Evolutionary conservation across 2,113 vertebrate genomes (phyloP).

Genomic region (Hylia prasina): DNA sequence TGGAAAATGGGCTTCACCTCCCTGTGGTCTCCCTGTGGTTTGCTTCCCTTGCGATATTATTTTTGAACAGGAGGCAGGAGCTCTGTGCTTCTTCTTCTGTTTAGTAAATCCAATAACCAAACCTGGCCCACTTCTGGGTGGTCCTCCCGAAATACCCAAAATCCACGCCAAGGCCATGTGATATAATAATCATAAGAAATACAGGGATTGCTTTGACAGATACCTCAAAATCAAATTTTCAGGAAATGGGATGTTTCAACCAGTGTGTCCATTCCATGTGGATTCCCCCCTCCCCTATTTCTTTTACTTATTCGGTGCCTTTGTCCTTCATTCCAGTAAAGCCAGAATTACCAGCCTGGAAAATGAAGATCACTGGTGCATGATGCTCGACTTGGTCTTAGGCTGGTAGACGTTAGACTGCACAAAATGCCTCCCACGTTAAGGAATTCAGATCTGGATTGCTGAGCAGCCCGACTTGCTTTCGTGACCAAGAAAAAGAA

Average conservation of each 20-base stretch:
- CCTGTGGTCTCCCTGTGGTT: slow-evolving; percentile 66
- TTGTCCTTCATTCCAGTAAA: background rate
- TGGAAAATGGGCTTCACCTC: slow-evolving; percentile 67
- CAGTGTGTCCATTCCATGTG: background rate
- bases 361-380: background rate
- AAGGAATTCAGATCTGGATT: slow-evolving; percentile 2
- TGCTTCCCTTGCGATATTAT: slow-evolving; percentile 67
- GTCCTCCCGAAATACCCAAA: background rate
- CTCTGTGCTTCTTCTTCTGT: slow-evolving; percentile 28
- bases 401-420: background rate
- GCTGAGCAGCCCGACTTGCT: background rate
- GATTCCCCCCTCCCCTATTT: background rate
- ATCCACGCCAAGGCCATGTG: slow-evolving; percentile 8
- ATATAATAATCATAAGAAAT: slow-evolving; percentile 44
- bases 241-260: slow-evolving; percentile 50
- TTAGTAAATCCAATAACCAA: slow-evolving; percentile 64
- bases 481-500: slow-evolving; percentile 50
- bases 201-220: slow-evolving; percentile 36
- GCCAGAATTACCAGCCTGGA: background rate
- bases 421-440: slow-evolving; percentile 27
- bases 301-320: background rate
- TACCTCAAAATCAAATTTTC: slow-evolving; percentile 55
- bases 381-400: background rate
- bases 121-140: slow-evolving; percentile 61
- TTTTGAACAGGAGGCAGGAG: slow-evolving; percentile 59